Evolutionary conservation across 2,797 vertebrate species (phyloP), one percentile per base, ranked within the genome.

Genomic region (Sebastes minor): DNA sequence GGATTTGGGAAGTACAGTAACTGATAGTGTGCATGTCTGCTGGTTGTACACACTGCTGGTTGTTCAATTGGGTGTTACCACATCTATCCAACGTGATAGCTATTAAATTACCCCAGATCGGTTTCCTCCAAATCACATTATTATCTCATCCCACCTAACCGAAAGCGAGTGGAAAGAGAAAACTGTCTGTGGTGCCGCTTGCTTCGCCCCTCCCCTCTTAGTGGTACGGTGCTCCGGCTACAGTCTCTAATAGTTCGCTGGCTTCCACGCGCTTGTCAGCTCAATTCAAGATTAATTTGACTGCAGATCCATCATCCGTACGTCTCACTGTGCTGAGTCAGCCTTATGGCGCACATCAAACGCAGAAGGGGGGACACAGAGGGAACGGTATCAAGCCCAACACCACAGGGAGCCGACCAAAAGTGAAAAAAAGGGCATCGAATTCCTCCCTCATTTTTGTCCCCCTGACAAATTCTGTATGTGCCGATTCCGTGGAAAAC

Each of bases 291-390:
- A 88, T 81, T 85, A 79, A 93, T 93, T 89, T 84, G 76, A 86
- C 81, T 82, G 85, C 88, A 84, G 79, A 93, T 92, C 91, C 90
- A 89, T 93, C 89, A 90, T 88, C 74, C 32, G 76, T 86, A 46
- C 85, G 84, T 91, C 89, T 89, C 66, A 57, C 65, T 82, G 76
- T 74, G 86, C 86, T 62, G 81, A 91, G 86, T 90, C 92, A 89
- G 90, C 86, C 82, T 82, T 81, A 78, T 86, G 85, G 81, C 73
- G 74, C 72, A 91, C 89, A 91, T 94, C 86, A 92, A 93, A 91
- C 52, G 2, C 66, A 70, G 56, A 73, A 73, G 75, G 86, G 75
- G 86, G 74, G 82, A 79, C 86, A 81, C 70, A 68, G 75, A 89
- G 84, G 89, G 91, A 92, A 84, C n/a, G 38, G 73, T 86, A 88